Evolutionary conservation across 2,888 invertebrate species (phyloP).

Genomic region (Tipula helvola): DNA sequence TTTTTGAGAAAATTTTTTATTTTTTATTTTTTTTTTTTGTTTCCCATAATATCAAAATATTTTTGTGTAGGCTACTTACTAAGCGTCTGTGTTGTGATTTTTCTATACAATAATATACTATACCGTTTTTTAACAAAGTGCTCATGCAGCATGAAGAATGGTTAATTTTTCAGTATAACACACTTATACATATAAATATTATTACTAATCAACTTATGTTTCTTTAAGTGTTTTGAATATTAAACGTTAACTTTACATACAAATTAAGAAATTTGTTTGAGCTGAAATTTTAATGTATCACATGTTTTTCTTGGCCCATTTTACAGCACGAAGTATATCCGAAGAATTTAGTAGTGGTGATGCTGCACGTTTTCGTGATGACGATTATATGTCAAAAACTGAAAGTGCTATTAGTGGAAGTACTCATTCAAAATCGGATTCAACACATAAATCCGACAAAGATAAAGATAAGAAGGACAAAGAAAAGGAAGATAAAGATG

Average conservation of each 20-base stretch:
- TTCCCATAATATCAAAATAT: not conserved
- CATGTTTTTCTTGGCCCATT: not conserved
- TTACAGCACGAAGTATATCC: constrained; percentile 83
- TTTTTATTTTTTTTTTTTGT: not conserved
- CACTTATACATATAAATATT: not conserved
- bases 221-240: not conserved
- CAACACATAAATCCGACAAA: constrained; percentile 39
- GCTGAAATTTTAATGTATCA: not conserved
- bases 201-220: not conserved
- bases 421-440: constrained; percentile 37
- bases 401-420: constrained; percentile 24
- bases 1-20: not conserved
- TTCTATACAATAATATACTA: not conserved
- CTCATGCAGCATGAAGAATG: not conserved
- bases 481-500: constrained; percentile 86
- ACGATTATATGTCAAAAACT: constrained; percentile 35
- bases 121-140: not conserved
- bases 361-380: constrained; percentile 47
- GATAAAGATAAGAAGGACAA: constrained; percentile 44
- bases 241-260: not conserved
- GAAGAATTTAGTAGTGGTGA: constrained; percentile 95
- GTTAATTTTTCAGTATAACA: not conserved
- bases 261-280: not conserved
- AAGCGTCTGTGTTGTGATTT: constrained; percentile 4
- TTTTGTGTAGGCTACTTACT: constrained; percentile 1